phyloP scores from a whole-genome alignment of 1,140 invertebrate genomes.

The Drosophila miranda region DNA sequence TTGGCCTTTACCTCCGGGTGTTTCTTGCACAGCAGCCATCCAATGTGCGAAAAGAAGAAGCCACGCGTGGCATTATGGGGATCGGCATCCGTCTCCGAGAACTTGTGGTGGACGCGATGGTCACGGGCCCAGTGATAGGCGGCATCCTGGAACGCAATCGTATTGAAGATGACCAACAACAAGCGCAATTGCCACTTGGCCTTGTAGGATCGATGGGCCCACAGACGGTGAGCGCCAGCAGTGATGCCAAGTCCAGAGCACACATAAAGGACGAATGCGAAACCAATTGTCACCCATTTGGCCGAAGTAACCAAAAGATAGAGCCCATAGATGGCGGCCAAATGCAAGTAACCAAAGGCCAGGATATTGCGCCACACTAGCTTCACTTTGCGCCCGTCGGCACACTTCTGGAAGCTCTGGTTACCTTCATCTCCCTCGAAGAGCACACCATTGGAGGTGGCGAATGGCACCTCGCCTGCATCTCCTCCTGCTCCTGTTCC shows the following conservation, averaged over 20 bases:
- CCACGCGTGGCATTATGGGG: conserved; percentile 97
- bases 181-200: conserved; percentile 93
- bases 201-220: conserved; percentile 97
- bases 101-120: conserved; percentile 98
- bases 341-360: conserved; percentile 92
- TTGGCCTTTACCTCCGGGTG: conserved; percentile 94
- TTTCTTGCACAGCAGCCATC: conserved; percentile 95
- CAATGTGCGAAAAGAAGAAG: conserved; percentile 98
- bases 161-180: conserved; percentile 91
- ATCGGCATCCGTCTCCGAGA: conserved; percentile 97
- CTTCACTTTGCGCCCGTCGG: conserved; percentile 84
- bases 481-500: too few species aligned
- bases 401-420: conserved; percentile 14
- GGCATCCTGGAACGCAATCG: conserved; percentile 95
- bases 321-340: conserved; percentile 92
- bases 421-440: conserved; percentile 86
- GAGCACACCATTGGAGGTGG: conserved; percentile 83
- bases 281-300: conserved; percentile 89
- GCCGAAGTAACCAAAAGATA: conserved; percentile 91
- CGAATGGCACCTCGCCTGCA: too few species aligned
- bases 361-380: conserved; percentile 97
- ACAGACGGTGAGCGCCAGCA: conserved; percentile 96
- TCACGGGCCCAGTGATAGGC: conserved; percentile 97
- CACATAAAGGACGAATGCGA: conserved; percentile 88
- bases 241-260: conserved; percentile 92